These are phyloP conservation scores for Hippocampus kuda DNA, from an alignment of 2,797 vertebrate genomes.

Conservation along the genomic window DNA sequence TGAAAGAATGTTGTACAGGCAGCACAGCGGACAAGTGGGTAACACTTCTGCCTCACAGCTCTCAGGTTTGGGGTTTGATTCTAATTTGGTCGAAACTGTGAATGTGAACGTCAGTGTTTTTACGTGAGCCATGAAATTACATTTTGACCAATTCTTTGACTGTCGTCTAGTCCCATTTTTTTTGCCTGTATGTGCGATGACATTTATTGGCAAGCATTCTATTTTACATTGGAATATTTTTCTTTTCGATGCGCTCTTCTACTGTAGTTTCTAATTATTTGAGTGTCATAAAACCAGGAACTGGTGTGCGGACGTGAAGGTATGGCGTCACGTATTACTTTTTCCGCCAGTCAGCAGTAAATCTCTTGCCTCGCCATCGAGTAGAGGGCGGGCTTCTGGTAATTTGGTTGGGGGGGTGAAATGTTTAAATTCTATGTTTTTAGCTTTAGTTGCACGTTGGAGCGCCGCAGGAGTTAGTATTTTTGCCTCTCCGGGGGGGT, in stretches of 20 bases:
- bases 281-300: not conserved
- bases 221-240: too few species aligned
- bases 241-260: too few species aligned
- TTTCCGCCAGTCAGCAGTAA: not conserved
- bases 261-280: not conserved
- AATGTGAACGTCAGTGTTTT: too few species aligned
- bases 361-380: not conserved
- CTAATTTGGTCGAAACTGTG: too few species aligned
- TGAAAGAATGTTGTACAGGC: not conserved
- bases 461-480: conserved; percentile 31
- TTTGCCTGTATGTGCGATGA: too few species aligned
- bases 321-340: not conserved
- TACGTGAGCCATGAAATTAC: too few species aligned
- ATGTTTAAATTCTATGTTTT: conserved; percentile 16
- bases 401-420: not conserved
- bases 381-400: conserved; percentile 6
- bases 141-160: too few species aligned
- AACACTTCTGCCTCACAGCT: too few species aligned
- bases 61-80: too few species aligned
- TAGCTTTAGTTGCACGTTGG: conserved; percentile 28
- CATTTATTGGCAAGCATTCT: too few species aligned
- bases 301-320: too few species aligned
- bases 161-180: too few species aligned
- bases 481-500: conserved; percentile 41
- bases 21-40: conserved; percentile 7